Percentiles rank a stretch among this genome's conserved stretches.
phyloP scores from a whole-genome alignment of 2,888 invertebrate genomes.

The Conomelus anceps region DNA sequence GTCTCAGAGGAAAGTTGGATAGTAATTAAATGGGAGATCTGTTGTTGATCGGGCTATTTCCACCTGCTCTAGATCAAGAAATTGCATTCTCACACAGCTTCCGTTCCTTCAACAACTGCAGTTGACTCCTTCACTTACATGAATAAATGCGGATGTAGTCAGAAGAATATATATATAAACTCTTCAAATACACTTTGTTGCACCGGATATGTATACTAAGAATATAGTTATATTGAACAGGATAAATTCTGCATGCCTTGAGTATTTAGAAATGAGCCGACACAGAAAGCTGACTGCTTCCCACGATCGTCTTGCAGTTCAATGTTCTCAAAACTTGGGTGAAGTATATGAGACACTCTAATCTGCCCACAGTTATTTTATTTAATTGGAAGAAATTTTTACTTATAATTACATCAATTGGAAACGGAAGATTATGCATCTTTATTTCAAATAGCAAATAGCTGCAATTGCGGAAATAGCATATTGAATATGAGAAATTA shows the following conservation, averaged over 20 bases:
- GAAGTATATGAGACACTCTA: neutral
- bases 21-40: neutral
- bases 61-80: neutral
- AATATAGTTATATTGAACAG: neutral
- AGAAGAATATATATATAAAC: too few relatives aligned
- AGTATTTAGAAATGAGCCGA: neutral
- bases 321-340: neutral
- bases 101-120: neutral
- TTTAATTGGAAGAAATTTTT: neutral
- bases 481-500: neutral
- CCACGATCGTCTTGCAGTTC: neutral
- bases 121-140: neutral
- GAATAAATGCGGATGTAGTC: neutral
- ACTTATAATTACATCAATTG: neutral
- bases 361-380: too few relatives aligned
- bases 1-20: neutral
- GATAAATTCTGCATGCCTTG: neutral
- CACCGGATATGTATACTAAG: neutral
- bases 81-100: neutral
- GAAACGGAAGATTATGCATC: neutral
- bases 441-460: neutral
- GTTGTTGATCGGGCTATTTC: neutral
- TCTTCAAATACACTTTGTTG: too few relatives aligned
- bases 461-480: neutral
- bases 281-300: neutral